phyloP scores from a whole-genome alignment of 2,888 invertebrate genomes.

The Diarsia dahlii region DNA sequence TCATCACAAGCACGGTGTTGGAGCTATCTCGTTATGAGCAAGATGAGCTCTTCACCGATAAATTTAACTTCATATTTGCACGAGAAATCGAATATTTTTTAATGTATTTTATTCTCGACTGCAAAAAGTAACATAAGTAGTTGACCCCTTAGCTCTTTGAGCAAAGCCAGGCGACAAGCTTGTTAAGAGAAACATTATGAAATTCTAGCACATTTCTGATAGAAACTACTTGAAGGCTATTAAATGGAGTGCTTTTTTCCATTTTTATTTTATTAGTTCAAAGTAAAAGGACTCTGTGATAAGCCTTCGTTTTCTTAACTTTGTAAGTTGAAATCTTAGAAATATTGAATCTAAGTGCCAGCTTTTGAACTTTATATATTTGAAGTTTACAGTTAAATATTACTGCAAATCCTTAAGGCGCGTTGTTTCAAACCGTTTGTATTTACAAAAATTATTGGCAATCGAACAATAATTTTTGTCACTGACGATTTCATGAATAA shows the following conservation, averaged over 20 bases:
- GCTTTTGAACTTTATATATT: slow-evolving; percentile 1
- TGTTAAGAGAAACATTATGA: slow-evolving; percentile 52
- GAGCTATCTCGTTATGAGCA: no score
- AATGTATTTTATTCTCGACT: not conserved
- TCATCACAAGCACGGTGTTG: no score
- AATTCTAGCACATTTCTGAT: slow-evolving; percentile 47
- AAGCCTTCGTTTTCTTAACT: slow-evolving; percentile 46
- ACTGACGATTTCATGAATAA: not conserved
- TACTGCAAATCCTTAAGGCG: not conserved
- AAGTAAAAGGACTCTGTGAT: slow-evolving; percentile 37
- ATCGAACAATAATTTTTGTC: not conserved
- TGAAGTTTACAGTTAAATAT: slow-evolving; percentile 4
- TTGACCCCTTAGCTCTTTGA: slow-evolving; percentile 41
- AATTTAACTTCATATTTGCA: not conserved
- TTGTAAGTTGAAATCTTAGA: slow-evolving; percentile 35
- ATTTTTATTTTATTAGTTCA: slow-evolving; percentile 34
- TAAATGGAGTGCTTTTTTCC: slow-evolving; percentile 35
- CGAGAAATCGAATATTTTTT: not conserved
- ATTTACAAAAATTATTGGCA: not conserved
- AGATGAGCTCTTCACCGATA: not conserved
- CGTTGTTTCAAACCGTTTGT: not conserved
- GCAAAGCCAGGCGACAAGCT: slow-evolving; percentile 35
- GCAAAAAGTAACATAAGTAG: slow-evolving; percentile 19
- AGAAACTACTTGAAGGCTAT: slow-evolving; percentile 33
- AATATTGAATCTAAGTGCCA: slow-evolving; percentile 27